These are phyloP conservation scores for Camponotus floridanus DNA, from an alignment of 1,140 invertebrate species.

Conservation along the genomic window DNA sequence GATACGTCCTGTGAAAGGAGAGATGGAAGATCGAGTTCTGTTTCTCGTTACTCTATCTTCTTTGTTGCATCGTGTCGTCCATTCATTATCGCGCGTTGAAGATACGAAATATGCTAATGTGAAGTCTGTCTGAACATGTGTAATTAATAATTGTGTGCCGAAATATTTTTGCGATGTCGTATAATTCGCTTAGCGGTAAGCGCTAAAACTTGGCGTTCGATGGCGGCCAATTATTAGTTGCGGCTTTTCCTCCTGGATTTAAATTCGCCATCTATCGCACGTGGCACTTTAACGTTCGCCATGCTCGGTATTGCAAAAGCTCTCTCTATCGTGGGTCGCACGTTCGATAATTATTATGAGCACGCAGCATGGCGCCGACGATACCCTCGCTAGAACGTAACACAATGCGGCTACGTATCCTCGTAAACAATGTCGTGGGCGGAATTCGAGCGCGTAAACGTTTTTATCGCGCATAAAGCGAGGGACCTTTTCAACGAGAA, in stretches of 20 bases:
- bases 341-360: constrained; percentile 61
- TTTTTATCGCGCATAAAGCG: constrained; percentile 55
- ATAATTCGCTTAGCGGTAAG: constrained; percentile 20
- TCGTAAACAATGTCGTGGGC: constrained; percentile 48
- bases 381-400: constrained; percentile 37
- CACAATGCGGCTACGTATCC: constrained; percentile 33
- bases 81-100: constrained; percentile 1
- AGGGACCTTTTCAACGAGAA: constrained; percentile 36
- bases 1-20: not conserved
- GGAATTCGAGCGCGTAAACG: constrained; percentile 55
- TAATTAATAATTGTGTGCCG: not conserved
- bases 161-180: not conserved
- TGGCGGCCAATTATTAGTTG: constrained; percentile 4
- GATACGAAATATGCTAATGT: not conserved
- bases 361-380: constrained; percentile 25
- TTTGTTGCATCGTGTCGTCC: not conserved
- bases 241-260: constrained; percentile 3
- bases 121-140: too few relatives aligned
- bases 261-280: constrained; percentile 23
- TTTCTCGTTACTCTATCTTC: constrained; percentile 20
- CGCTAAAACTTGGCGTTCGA: not conserved
- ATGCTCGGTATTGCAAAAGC: constrained; percentile 14
- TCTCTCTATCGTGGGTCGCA: not conserved
- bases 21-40: constrained; percentile 28
- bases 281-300: constrained; percentile 22